These are phyloP conservation scores for Nemoura dubitans DNA, from an alignment of 2,888 invertebrate species.

Conservation along the genomic window DNA sequence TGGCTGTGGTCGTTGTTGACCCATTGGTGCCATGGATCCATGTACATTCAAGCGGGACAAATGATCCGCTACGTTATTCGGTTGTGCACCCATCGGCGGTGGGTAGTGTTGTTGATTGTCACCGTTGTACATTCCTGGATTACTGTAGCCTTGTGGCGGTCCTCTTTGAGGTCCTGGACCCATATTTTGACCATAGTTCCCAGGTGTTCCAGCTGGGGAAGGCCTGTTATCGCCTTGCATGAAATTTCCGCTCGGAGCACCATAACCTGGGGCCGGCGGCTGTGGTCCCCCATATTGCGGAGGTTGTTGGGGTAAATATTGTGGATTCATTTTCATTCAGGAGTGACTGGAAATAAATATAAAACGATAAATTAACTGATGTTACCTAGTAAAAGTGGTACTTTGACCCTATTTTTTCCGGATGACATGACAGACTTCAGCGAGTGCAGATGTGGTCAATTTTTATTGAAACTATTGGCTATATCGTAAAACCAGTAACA, in stretches of 20 bases:
- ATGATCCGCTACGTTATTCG: conserved; percentile 57
- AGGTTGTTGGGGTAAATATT: conserved; percentile 60
- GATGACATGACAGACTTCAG: conserved; percentile 35
- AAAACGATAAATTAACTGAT: neutral
- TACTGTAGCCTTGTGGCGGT: conserved; percentile 23
- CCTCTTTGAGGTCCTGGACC: conserved; percentile 35
- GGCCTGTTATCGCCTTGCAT: conserved; percentile 42
- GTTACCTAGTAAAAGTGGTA: conserved; percentile 14
- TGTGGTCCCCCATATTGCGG: conserved; percentile 54
- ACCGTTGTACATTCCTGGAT: conserved; percentile 37
- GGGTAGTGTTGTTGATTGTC: neutral
- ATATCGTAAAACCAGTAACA: neutral
- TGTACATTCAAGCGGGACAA: conserved; percentile 61
- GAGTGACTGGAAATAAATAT: neutral
- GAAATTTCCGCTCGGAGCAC: conserved; percentile 47
- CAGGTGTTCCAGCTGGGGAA: conserved; percentile 44
- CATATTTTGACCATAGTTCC: conserved; percentile 30
- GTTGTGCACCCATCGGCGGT: neutral
- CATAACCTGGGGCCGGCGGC: conserved; percentile 52
- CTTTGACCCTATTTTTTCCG: conserved; percentile 19
- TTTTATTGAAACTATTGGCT: neutral
- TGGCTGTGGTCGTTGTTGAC: conserved; percentile 52
- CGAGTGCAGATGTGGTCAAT: neutral
- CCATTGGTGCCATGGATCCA: conserved; percentile 56
- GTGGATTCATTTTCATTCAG: conserved; percentile 62